phyloP scores from a whole-genome alignment of 2,888 invertebrate species.

The Synanthedon vespiformis region DNA sequence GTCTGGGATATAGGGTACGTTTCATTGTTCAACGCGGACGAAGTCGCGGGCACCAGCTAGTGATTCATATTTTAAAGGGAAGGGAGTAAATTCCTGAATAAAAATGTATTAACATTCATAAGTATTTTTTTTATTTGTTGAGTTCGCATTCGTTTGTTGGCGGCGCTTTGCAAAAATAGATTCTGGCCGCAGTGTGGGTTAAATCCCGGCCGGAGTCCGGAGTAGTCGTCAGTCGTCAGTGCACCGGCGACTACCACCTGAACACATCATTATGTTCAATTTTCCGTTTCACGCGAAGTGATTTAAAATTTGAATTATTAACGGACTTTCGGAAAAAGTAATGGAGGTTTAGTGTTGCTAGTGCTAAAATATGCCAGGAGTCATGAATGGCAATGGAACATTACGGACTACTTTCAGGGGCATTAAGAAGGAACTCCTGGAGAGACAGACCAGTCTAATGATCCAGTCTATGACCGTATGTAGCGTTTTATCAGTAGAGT shows the following conservation, averaged over 20 bases:
- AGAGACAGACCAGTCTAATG: constrained; percentile 78
- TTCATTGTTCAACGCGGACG: no score
- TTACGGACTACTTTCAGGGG: constrained; percentile 80
- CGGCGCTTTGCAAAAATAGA: constrained; percentile 69
- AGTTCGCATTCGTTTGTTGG: constrained; percentile 51
- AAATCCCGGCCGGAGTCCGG: constrained; percentile 51
- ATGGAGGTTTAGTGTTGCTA: constrained; percentile 15
- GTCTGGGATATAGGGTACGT: no score
- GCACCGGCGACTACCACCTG: constrained; percentile 49
- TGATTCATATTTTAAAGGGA: background rate
- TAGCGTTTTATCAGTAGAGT: constrained; percentile 20
- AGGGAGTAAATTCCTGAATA: background rate
- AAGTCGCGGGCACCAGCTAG: no score
- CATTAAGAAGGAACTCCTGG: constrained; percentile 80
- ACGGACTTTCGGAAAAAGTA: background rate
- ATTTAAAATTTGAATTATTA: background rate
- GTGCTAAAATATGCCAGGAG: constrained; percentile 9
- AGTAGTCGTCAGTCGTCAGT: constrained; percentile 40
- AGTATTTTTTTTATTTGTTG: constrained; percentile 40
- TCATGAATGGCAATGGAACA: constrained; percentile 68
- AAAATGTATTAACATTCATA: background rate
- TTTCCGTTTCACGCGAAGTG: background rate
- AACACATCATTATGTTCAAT: constrained; percentile 25
- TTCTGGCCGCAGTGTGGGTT: constrained; percentile 60
- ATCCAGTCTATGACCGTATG: constrained; percentile 87